Evolutionary conservation across 2,113 vertebrate genomes (phyloP).

Genomic region (Spilogale gracilis): DNA sequence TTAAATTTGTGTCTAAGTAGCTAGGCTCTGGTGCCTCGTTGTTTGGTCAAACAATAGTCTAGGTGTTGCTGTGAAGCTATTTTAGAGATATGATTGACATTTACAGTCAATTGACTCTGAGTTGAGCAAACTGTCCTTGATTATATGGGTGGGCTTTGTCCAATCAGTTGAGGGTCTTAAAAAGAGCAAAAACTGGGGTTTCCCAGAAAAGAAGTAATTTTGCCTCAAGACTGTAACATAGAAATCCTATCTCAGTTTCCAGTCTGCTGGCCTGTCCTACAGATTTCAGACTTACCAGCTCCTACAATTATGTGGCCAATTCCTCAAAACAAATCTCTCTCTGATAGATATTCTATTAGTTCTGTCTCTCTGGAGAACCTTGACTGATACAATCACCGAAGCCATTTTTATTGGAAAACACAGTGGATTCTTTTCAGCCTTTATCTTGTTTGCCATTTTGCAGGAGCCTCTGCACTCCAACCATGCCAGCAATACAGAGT

Average conservation of each 20-base stretch:
- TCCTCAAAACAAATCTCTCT: neutral
- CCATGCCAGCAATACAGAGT: neutral
- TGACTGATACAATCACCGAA: neutral
- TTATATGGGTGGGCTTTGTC: neutral
- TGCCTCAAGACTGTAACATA: neutral
- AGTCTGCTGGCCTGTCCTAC: neutral
- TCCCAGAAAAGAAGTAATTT: neutral
- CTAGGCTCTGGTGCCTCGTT: neutral
- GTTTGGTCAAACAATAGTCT: neutral
- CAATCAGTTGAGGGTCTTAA: neutral
- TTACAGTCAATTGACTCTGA: neutral
- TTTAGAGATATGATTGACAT: neutral
- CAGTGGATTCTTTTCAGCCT: neutral
- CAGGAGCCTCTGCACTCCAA: neutral
- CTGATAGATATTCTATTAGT: neutral
- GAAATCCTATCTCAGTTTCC: neutral
- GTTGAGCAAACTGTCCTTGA: neutral
- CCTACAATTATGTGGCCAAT: neutral
- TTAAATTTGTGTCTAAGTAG: neutral
- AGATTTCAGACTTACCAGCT: neutral
- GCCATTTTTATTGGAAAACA: neutral
- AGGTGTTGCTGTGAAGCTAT: neutral
- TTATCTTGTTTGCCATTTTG: neutral
- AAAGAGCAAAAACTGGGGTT: neutral
- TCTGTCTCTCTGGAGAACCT: neutral